Evolutionary conservation across 2,888 invertebrate genomes (phyloP), one percentile per base, ranked within the genome.

Genomic region (Nasonovia ribisnigri): DNA sequence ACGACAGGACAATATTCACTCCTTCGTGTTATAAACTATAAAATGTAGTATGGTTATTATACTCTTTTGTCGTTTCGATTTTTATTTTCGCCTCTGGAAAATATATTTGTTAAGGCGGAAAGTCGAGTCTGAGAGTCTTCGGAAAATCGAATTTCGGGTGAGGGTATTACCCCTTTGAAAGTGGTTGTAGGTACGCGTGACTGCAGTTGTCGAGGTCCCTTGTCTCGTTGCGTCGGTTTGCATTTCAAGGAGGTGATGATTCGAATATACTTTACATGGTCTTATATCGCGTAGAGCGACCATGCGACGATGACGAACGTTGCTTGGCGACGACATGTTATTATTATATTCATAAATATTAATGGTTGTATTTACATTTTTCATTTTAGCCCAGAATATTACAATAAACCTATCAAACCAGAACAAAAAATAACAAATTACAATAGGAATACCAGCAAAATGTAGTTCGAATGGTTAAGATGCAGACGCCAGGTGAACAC

Each of bases 311-410:
- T 36, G 77, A 77, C 36, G 36, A 36, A 16, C 77, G 77, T 77
- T 77, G 77, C 77, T 77, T 77, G 77, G 77, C 77, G 77, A 77
- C 77, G 77, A 77, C 77, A 77, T 36, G 36, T 77, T 77, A 67
- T 67, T 67, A 77, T 77, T 77, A 77, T 77, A 20, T 77, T 77
- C 36, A 77, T 77, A 77, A 88, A 48, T 48, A 48, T 48, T 77
- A 77, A 77, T 77, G 77, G 77, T 77, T 20, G 77, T 36, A 36
- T 77, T 36, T 20, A 36, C 36, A 36, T 77, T 77, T 36, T 77
- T 77, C 36, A 20, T 6, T 36, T 77, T 77, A 36, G 36, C 36
- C 2, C 16, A 8, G 20, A 36, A 20, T 20, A 20, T n/a, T 36
- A 20, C 77, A 67, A 67, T n/a, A n/a, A 67, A n/a, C 67, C n/a